These are phyloP conservation scores for Nycticryphes semicollaris DNA, from an alignment of 2,113 vertebrate species.

Conservation along the genomic window DNA sequence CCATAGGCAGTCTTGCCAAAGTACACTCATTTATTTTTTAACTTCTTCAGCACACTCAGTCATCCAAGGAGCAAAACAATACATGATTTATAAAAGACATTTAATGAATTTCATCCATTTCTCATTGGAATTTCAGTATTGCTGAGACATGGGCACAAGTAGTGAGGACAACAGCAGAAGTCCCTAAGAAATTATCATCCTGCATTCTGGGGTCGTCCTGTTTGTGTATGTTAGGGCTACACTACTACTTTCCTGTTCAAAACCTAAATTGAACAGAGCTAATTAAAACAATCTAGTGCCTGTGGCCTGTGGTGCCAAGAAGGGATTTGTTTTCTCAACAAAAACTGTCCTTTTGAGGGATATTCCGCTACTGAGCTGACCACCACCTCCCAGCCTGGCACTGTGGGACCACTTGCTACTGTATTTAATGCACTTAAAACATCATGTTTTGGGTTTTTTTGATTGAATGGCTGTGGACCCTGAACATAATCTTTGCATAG, in stretches of 20 bases:
- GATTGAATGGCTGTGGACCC: background rate
- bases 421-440: background rate
- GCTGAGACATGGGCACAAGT: background rate
- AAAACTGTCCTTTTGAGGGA: background rate
- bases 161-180: background rate
- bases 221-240: background rate
- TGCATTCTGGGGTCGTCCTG: background rate
- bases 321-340: background rate
- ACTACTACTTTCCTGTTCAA: background rate
- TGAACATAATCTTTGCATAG: rapidly evolving
- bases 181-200: background rate
- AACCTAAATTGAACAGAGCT: background rate
- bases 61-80: conserved; percentile 34
- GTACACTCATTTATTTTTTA: conserved; percentile 37
- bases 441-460: background rate
- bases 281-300: background rate
- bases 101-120: conserved; percentile 29
- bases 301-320: background rate
- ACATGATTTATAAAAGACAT: conserved; percentile 30
- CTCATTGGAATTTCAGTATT: background rate
- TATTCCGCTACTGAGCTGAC: background rate
- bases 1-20: conserved; percentile 20
- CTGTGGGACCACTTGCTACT: background rate
- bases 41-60: background rate
- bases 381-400: background rate